phyloP scores from a whole-genome alignment of 2,888 invertebrate species.

The Lingula anatina region DNA sequence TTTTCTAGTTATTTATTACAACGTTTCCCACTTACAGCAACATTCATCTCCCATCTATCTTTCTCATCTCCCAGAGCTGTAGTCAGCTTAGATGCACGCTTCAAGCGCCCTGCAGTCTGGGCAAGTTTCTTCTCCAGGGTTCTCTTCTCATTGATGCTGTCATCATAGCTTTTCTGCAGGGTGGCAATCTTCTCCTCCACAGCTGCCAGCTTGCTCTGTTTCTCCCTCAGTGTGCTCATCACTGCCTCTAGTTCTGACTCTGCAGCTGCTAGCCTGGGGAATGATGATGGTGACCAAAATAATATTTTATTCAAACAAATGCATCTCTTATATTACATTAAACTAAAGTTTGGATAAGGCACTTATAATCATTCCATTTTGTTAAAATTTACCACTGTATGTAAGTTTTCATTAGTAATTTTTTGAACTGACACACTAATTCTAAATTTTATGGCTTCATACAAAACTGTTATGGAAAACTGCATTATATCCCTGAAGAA shows the following conservation, averaged over 20 bases:
- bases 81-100: conserved; percentile 77
- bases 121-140: conserved; percentile 70
- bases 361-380: not conserved
- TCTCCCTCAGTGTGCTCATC: conserved; percentile 69
- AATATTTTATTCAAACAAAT: not conserved
- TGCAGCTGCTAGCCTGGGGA: conserved; percentile 59
- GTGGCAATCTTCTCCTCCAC: conserved; percentile 68
- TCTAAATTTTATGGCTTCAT: not conserved
- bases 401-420: not conserved
- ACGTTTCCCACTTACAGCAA: conserved; percentile 55
- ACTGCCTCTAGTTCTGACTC: conserved; percentile 71
- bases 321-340: no score
- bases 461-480: no score
- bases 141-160: conserved; percentile 63
- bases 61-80: conserved; percentile 84
- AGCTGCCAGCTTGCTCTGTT: conserved; percentile 75
- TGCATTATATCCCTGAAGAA: no score
- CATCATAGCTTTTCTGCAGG: conserved; percentile 50
- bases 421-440: not conserved
- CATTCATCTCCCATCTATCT: conserved; percentile 74
- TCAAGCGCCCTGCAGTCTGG: conserved; percentile 71
- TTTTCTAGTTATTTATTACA: no score
- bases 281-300: not conserved
- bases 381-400: not conserved
- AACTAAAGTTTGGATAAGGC: not conserved